Evolutionary conservation across 2,888 invertebrate species (phyloP).

Genomic region (Auanema sp.): DNA sequence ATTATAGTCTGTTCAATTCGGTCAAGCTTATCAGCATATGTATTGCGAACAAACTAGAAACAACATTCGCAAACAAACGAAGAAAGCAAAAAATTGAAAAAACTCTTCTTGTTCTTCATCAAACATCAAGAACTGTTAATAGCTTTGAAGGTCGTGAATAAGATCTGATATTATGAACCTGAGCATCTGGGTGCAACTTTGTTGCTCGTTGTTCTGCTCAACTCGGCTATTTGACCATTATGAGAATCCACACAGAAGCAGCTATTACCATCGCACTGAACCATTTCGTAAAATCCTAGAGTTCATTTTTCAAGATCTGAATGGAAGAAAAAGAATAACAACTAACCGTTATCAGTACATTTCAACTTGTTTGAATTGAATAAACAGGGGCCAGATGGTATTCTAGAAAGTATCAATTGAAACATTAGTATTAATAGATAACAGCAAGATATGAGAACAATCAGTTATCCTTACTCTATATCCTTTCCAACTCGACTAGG

Average conservation of each 20-base stretch:
- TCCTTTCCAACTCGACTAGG: too few relatives aligned
- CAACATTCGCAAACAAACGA: too few relatives aligned
- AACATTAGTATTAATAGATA: not conserved
- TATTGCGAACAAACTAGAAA: too few relatives aligned
- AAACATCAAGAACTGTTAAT: too few relatives aligned
- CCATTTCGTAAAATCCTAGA: conserved; percentile 53
- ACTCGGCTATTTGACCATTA: conserved; percentile 38
- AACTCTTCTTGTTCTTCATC: too few relatives aligned
- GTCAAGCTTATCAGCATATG: too few relatives aligned
- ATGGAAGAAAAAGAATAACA: conserved; percentile 4
- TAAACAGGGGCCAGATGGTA: conserved; percentile 34
- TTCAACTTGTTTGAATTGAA: conserved; percentile 34
- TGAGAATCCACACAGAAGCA: conserved; percentile 57
- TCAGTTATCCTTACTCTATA: too few relatives aligned
- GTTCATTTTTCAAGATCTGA: not conserved
- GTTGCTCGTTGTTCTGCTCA: conserved; percentile 35
- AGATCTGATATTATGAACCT: too few relatives aligned
- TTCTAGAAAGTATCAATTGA: not conserved
- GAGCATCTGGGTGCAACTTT: conserved; percentile 45
- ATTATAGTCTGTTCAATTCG: too few relatives aligned
- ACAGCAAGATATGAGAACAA: not conserved
- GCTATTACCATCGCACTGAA: conserved; percentile 50
- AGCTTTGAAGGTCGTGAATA: too few relatives aligned
- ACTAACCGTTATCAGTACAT: conserved; percentile 42
- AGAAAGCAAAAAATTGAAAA: too few relatives aligned